These are phyloP conservation scores for Catharus minimus DNA, from an alignment of 2,113 vertebrate genomes.

Conservation along the genomic window DNA sequence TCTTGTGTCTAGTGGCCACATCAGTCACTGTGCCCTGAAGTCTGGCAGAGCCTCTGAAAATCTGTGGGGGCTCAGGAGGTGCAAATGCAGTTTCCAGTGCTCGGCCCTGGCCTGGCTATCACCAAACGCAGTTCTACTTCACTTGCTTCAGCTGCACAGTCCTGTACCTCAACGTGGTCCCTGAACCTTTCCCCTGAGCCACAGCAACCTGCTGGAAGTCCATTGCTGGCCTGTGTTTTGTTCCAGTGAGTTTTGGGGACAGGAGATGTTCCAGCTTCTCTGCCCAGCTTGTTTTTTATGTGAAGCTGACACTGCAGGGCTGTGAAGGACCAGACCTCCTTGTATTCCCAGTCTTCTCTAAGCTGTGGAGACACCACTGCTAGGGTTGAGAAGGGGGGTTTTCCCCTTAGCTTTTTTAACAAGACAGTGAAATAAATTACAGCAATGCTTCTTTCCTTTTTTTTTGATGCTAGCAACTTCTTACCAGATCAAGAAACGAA, in stretches of 20 bases:
- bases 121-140: not conserved
- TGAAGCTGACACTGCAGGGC: not conserved
- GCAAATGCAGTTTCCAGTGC: not conserved
- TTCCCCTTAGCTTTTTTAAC: not conserved
- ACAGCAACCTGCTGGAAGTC: not conserved
- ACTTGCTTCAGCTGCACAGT: not conserved
- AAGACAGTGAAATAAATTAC: not conserved
- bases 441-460: not conserved
- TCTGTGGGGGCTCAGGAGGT: not conserved
- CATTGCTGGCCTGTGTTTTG: not conserved
- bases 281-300: not conserved
- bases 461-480: not conserved
- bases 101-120: not conserved
- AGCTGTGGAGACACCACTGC: not conserved
- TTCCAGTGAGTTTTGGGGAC: not conserved
- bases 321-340: not conserved
- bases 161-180: rapidly evolving
- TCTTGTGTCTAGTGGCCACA: not conserved
- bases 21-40: not conserved
- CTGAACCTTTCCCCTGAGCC: not conserved
- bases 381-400: not conserved
- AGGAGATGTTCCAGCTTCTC: not conserved
- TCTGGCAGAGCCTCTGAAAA: not conserved
- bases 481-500: not conserved
- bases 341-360: not conserved